A percentile compares a stretch with the other conserved stretches of the same genome.
These are phyloP conservation scores for Microtus ochrogaster DNA, from an alignment of 2,113 vertebrate genomes.

Conservation along the genomic window DNA sequence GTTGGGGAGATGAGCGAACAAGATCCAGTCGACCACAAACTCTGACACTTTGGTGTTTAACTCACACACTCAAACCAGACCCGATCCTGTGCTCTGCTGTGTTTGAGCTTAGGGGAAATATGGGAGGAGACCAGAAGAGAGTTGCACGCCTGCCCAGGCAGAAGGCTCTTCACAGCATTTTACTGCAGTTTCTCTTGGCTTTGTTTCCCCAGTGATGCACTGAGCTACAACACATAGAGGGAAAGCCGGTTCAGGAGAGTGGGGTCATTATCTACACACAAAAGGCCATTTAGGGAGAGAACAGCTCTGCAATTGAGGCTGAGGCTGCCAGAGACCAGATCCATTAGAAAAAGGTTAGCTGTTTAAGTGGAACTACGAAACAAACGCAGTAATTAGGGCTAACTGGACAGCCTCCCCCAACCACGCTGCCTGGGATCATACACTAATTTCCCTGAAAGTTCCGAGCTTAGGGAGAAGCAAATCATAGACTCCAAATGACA, in stretches of 20 bases:
- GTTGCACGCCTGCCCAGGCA: not conserved
- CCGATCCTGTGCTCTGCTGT: not conserved
- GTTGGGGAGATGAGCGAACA: not conserved
- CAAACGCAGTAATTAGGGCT: conserved; percentile 74
- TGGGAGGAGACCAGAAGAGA: not conserved
- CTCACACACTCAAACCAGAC: not conserved
- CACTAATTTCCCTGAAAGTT: conserved; percentile 67
- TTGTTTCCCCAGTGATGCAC: conserved; percentile 74
- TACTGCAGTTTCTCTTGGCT: conserved; percentile 65
- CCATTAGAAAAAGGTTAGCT: conserved; percentile 75
- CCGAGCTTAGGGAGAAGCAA: conserved; percentile 65
- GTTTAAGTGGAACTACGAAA: conserved; percentile 78
- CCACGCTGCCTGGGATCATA: conserved; percentile 67
- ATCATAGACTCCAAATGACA: conserved; percentile 65
- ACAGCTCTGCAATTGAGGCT: conserved; percentile 71
- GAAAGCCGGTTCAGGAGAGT: conserved; percentile 69
- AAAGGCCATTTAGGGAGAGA: conserved; percentile 79
- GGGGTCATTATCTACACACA: conserved; percentile 78
- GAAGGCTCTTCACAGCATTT: conserved; percentile 67
- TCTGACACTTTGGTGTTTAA: not conserved
- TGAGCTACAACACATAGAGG: conserved; percentile 66
- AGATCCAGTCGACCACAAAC: too few species aligned
- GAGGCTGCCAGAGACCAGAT: conserved; percentile 71
- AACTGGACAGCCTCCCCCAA: conserved; percentile 4
- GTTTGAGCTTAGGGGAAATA: not conserved